A percentile compares a stretch with the other conserved stretches of the same genome.
Conservation (phyloP, 2,888 invertebrate species). For the Agriopis marginaria region DNA sequence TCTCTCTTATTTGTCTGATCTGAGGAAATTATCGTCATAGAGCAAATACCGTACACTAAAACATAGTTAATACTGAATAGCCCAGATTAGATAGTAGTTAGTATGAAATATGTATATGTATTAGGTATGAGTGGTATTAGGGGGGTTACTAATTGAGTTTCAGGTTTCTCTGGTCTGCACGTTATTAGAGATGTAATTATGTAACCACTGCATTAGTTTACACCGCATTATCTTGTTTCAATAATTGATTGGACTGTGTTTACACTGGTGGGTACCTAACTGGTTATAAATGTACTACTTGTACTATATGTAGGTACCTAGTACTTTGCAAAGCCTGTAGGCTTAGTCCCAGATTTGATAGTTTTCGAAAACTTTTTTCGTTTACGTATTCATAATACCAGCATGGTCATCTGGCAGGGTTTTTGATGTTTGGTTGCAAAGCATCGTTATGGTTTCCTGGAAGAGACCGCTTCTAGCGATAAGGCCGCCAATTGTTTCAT, state of each 20-base stretch:
- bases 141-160: constrained; percentile 32
- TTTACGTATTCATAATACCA: too few relatives aligned
- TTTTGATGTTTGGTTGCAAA: too few relatives aligned
- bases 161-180: constrained; percentile 18
- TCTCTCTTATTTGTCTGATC: too few relatives aligned
- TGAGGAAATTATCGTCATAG: constrained; percentile 14
- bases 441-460: too few relatives aligned
- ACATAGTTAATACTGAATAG: constrained; percentile 8
- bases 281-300: not conserved
- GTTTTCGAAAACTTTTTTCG: too few relatives aligned
- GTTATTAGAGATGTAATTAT: constrained; percentile 4
- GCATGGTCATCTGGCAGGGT: too few relatives aligned
- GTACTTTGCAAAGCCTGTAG: not conserved
- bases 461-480: too few relatives aligned
- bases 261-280: not conserved
- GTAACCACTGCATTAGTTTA: constrained; percentile 25
- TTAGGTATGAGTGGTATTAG: constrained; percentile 11
- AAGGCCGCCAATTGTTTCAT: too few relatives aligned
- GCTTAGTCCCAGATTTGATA: too few relatives aligned
- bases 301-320: not conserved
- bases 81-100: not conserved
- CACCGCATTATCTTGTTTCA: constrained; percentile 23
- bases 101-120: not conserved
- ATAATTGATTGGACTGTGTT: constrained; percentile 20
- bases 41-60: constrained; percentile 11